Percentiles rank a stretch among this genome's conserved stretches.
Evolutionary conservation across 1,140 invertebrate species (phyloP).

Genomic region (Drosophila oshimai): DNA sequence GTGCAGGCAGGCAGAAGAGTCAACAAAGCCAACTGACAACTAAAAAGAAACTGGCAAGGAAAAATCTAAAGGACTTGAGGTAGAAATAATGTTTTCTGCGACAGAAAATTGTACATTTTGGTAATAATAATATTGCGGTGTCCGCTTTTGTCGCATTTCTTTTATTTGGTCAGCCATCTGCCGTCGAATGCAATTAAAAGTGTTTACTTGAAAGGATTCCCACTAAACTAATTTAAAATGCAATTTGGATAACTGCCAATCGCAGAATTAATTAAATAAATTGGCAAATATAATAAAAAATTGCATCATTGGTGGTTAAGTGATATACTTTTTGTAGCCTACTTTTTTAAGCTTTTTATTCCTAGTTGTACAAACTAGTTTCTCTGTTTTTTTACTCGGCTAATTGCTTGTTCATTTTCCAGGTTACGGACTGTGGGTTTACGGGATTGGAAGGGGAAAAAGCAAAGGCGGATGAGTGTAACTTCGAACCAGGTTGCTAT

Average conservation of each 20-base stretch:
- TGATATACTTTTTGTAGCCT: constrained; percentile 9
- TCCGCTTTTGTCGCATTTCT: background rate
- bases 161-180: background rate
- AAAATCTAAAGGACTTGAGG: background rate
- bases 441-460: background rate
- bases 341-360: constrained; percentile 30
- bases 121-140: constrained; percentile 21
- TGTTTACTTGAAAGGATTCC: background rate
- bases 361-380: constrained; percentile 19
- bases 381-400: constrained; percentile 2
- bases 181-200: background rate
- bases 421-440: background rate
- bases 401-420: constrained; percentile 40
- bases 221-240: background rate
- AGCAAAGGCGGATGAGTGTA: background rate
- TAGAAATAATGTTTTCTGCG: constrained; percentile 8
- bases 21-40: constrained; percentile 14
- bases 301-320: constrained; percentile 4
- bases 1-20: constrained; percentile 20
- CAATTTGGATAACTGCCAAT: background rate
- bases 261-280: constrained; percentile 4
- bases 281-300: constrained; percentile 15
- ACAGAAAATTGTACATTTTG: constrained; percentile 15
- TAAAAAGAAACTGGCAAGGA: background rate
- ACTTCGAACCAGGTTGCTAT: constrained; percentile 36